These are phyloP conservation scores for Yponomeuta malinellus DNA, from an alignment of 2,888 invertebrate species.

Conservation along the genomic window DNA sequence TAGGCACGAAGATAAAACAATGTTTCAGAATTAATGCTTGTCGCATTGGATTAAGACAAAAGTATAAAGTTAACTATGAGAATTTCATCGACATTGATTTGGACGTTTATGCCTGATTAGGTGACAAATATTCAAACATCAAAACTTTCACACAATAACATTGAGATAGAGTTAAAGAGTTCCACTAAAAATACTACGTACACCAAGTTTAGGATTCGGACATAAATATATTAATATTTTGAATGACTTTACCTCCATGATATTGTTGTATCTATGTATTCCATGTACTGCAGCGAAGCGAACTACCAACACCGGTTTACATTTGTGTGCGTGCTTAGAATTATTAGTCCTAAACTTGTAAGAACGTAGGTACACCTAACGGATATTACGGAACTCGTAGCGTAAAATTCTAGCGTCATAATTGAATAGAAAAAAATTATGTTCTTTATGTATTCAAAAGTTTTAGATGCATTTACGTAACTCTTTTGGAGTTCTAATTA, in stretches of 20 bases:
- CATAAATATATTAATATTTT: not conserved
- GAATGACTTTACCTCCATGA: not conserved
- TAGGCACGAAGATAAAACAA: not conserved
- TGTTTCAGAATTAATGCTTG: not conserved
- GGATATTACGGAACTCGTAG: conserved; percentile 70
- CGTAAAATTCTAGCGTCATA: conserved; percentile 50
- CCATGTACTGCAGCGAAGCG: not conserved
- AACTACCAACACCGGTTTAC: conserved; percentile 19
- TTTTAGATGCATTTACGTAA: no score
- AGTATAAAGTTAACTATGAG: not conserved
- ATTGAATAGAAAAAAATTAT: conserved; percentile 20
- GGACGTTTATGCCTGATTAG: not conserved
- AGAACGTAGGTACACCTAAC: conserved; percentile 30
- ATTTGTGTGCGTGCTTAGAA: conserved; percentile 50
- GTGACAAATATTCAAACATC: no score
- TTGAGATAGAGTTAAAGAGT: no score
- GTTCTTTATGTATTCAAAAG: not conserved
- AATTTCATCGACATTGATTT: not conserved
- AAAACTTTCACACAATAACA: no score
- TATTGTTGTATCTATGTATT: not conserved
- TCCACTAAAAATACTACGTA: no score
- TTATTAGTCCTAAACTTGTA: conserved; percentile 41
- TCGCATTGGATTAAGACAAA: not conserved
- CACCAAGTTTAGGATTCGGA: not conserved
- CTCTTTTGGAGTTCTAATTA: no score